phyloP scores from a whole-genome alignment of 2,113 vertebrate species.

The Nothocercus nigrocapillus region DNA sequence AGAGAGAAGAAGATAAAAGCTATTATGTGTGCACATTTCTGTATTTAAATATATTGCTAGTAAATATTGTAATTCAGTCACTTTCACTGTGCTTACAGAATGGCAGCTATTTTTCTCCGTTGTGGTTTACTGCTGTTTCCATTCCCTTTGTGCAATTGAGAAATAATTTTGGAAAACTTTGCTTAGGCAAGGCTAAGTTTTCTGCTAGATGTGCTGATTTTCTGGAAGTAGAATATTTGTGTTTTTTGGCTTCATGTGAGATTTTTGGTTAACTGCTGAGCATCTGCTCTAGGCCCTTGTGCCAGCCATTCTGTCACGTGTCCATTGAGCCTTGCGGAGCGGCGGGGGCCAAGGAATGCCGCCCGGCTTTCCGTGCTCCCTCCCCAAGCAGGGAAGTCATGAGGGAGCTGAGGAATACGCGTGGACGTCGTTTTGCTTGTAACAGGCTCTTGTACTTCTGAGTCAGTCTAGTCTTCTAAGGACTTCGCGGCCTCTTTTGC shows the following conservation, averaged over 20 bases:
- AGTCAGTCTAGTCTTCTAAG: neutral
- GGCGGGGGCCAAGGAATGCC: neutral
- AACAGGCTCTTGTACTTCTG: neutral
- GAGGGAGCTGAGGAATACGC: neutral
- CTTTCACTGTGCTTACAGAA: neutral
- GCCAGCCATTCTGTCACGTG: rapidly evolving
- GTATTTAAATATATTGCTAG: neutral
- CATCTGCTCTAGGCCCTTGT: too few relatives aligned
- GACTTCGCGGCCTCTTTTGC: neutral
- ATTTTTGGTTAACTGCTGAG: neutral
- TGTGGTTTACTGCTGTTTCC: neutral
- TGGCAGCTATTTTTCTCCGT: neutral
- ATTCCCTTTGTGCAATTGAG: neutral
- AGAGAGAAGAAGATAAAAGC: neutral
- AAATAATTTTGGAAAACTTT: neutral
- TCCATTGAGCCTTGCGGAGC: neutral
- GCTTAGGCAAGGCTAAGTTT: neutral
- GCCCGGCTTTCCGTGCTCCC: too few relatives aligned
- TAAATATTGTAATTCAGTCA: neutral
- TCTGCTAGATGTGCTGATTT: neutral
- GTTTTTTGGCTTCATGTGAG: neutral
- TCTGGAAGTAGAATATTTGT: neutral
- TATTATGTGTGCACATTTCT: neutral
- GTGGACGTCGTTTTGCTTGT: neutral
- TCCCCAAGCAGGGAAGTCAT: neutral